A percentile compares a stretch with the other conserved stretches of the same genome.
These are phyloP conservation scores for Charina bottae DNA, from an alignment of 2,113 vertebrate genomes.

Conservation along the genomic window DNA sequence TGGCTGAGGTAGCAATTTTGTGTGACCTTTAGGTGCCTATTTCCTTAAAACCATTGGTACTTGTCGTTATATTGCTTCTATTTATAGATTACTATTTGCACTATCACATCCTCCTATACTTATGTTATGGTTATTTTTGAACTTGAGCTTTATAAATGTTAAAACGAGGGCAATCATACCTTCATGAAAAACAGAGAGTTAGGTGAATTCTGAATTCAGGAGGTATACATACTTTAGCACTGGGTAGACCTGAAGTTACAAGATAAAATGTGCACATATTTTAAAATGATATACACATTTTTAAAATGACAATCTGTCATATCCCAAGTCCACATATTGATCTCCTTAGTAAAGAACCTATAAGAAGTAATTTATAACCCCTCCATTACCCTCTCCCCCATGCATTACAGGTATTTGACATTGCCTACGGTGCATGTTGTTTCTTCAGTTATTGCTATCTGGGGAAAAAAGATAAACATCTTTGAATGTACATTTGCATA, in stretches of 20 bases:
- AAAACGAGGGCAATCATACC: not conserved
- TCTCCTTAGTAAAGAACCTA: not conserved
- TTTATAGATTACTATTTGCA: not conserved
- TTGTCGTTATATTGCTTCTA: constrained; percentile 1
- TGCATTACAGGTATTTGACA: not conserved
- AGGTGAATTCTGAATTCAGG: not conserved
- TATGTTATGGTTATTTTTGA: not conserved
- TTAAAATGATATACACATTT: not conserved
- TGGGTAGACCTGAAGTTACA: not conserved
- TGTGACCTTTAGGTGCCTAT: not conserved
- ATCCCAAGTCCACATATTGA: not conserved
- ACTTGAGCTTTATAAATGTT: not conserved
- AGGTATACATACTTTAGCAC: not conserved
- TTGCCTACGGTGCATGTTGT: not conserved
- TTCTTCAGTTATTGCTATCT: not conserved
- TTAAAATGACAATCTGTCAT: not conserved
- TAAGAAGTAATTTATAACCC: not conserved
- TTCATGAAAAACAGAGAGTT: not conserved
- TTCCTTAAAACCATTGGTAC: not conserved
- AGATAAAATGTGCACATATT: not conserved
- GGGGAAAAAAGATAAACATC: not conserved
- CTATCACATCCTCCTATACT: constrained; percentile 5
- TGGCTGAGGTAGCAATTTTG: not conserved
- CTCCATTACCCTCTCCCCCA: not conserved
- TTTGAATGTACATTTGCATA: not conserved